Base-by-base conservation (phyloP, 2,797 vertebrate species). In the Crenichthys baileyi region DNA sequence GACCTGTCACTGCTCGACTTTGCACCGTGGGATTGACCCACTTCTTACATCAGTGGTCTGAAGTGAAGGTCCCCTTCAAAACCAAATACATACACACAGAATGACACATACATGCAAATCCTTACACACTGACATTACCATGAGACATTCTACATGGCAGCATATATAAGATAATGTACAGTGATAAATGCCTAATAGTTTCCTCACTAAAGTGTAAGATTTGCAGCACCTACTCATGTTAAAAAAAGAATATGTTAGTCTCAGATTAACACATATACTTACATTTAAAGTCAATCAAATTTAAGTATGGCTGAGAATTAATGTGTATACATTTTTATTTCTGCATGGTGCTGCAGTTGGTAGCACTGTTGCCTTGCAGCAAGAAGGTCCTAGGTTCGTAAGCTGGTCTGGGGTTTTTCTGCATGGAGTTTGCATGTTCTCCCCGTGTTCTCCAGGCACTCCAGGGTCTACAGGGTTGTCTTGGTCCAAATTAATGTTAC, bases 21-120 rank as follows among this genome's bases (percentile, higher is more conserved):
- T 0, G 65, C 85, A 44, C 84, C 77, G 80, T 82, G 79, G 89
- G 86, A 85, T 73, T 92, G 90, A 94, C 93, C 93, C 93, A 94
- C 71, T 93, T 94, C 89, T 91, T 85, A 77, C 85, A 76, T 78
- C 48, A 81, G 85, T 78, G 86, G 86, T 84, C 72, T 85, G 74
- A 73, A 85, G 83, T 72, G 83, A 82, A 77, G 58, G 60, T 83
- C 82, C 77, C 76, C 51, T 58, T 67, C 77, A 85, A 81, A 83
- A 72, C 46, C 1, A 80, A 63, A 84, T 5, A n/a, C 5, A 39
- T 63, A 60, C 46, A 73, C 61, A 70, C 51, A 51, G 60, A 22
- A 9, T 60, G 26, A 44, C 22, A 60, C 39, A 31, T 8, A 48
- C 72, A 60, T 41, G 58, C 56, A 67, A 41, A 50, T 41, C 16